phyloP scores from a whole-genome alignment of 2,113 vertebrate species.

The Callopanchax toddi region DNA sequence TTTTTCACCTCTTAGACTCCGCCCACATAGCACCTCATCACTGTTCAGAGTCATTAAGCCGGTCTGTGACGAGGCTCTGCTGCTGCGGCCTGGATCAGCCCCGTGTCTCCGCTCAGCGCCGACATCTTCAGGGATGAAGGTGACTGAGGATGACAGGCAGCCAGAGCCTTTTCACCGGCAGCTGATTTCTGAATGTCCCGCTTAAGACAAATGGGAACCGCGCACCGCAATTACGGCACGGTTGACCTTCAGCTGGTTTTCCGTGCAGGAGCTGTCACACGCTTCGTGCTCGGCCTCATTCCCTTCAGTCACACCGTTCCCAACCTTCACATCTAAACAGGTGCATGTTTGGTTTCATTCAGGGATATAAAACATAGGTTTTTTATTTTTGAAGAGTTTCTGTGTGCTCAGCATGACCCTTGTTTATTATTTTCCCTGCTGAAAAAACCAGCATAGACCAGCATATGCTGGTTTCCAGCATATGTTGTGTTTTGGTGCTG shows the following conservation, averaged over 20 bases:
- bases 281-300: conserved; percentile 33
- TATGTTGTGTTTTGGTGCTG: no score
- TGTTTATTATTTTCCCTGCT: background rate
- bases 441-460: no score
- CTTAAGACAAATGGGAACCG: conserved; percentile 61
- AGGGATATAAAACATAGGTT: background rate
- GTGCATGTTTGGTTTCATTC: background rate
- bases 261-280: conserved; percentile 57
- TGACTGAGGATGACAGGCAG: conserved; percentile 67
- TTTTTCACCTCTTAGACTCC: no score
- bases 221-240: conserved; percentile 23
- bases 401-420: background rate
- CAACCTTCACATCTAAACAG: conserved; percentile 1
- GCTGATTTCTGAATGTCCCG: conserved; percentile 46
- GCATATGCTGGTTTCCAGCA: no score
- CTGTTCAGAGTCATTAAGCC: no score
- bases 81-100: no score
- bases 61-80: no score
- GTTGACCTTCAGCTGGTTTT: conserved; percentile 65
- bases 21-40: no score
- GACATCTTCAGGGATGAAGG: conserved; percentile 49
- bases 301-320: conserved; percentile 14
- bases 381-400: conserved; percentile 1
- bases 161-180: conserved; percentile 64
- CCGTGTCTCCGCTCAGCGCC: conserved; percentile 14